A percentile compares a stretch with the other conserved stretches of the same genome.
Evolutionary conservation across 2,113 vertebrate species (phyloP).

Genomic region (Pterophyllum scalare): DNA sequence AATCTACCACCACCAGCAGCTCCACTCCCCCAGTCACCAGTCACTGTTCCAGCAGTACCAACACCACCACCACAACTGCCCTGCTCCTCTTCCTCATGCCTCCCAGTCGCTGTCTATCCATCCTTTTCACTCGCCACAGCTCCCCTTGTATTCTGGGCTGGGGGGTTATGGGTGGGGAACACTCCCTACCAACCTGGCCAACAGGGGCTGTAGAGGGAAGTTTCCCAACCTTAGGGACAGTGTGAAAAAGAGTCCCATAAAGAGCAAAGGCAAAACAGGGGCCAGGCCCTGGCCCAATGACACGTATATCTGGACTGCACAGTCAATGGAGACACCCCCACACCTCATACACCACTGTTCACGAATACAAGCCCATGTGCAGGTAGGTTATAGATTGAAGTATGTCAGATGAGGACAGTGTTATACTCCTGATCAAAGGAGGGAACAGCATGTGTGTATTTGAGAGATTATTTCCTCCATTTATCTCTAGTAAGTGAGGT

Average conservation of each 20-base stretch:
- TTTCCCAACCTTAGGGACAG: conserved; percentile 85
- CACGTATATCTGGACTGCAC: conserved; percentile 75
- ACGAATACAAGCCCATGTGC: conserved; percentile 57
- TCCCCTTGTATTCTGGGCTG: conserved; percentile 50
- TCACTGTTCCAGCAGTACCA: conserved; percentile 55
- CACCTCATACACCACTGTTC: conserved; percentile 46
- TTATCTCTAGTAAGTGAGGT: neutral
- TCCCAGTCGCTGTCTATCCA: conserved; percentile 75
- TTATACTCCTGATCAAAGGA: neutral
- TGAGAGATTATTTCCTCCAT: neutral
- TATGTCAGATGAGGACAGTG: neutral
- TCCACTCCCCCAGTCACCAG: conserved; percentile 55
- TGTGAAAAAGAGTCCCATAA: conserved; percentile 87
- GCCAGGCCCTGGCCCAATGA: conserved; percentile 78
- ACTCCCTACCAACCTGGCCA: conserved; percentile 76
- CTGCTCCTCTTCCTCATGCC: conserved; percentile 65
- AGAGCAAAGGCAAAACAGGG: conserved; percentile 83
- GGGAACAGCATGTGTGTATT: neutral
- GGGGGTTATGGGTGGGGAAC: conserved; percentile 80
- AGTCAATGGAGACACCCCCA: conserved; percentile 70
- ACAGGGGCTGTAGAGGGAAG: conserved; percentile 74
- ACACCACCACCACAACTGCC: conserved; percentile 50
- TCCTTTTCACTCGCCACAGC: conserved; percentile 70
- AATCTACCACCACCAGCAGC: conserved; percentile 55
- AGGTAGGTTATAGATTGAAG: conserved; percentile 58